Evolutionary conservation across 2,888 invertebrate species (phyloP), one percentile per base, ranked within the genome.

Genomic region (Beris morrisii): DNA sequence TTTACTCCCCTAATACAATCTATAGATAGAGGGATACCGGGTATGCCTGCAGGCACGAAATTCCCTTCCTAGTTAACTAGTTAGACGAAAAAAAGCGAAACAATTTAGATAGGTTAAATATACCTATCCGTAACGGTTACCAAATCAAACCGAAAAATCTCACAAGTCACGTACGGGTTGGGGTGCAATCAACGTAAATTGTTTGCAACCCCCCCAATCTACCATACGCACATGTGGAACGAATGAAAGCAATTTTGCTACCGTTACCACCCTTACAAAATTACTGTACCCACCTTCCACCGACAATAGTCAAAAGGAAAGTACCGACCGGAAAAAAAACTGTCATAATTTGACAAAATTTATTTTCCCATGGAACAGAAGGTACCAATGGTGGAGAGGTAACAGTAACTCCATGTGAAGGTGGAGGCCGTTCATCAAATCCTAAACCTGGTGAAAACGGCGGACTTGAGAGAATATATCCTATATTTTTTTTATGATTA

Each of bases 131-230:
- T 22, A 22, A 22, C 22, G 22, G 22, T 22, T 38, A 38, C 4
- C 7, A 38, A 38, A 38, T 38, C 38, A 38, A 38, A 38, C 38
- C 38, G 22, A 59, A 59, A 45, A 48, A 48, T 59, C 50, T 55
- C 56, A 30, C 30, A 65, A 65, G 64, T 65, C 64, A 65, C 64
- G 64, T 65, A 65, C 64, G 45, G 50, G 55, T 48, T 59, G 46
- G 30, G 50, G 30, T 46, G 56, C 56, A 65, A 65, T 65, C 64
- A 65, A 65, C 64, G 56, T 65, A 65, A 65, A 65, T 56, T 65
- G 55, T 56, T 65, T 56, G 64, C 55, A 65, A 31, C 55, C 22
- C 3, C 22, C 22, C 22, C 22, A 22, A 22, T 22, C 22, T 22
- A 22, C 22, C 56, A 48, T 61, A 65, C 56, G 64, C 64, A 65